Evolutionary conservation across 2,888 invertebrate species (phyloP).

Genomic region (Lithosia quadra): DNA sequence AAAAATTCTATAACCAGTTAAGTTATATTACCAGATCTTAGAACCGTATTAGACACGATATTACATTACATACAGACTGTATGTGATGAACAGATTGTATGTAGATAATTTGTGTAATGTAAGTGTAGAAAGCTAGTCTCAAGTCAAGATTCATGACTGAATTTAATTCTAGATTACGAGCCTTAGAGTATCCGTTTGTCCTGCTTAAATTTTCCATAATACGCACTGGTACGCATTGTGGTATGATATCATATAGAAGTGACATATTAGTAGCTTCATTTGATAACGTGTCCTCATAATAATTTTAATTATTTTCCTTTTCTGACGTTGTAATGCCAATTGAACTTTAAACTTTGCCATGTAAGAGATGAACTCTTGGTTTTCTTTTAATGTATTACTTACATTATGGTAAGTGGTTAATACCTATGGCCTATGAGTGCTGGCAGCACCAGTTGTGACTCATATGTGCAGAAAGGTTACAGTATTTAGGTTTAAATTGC

Average conservation of each 20-base stretch:
- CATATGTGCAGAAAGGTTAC: too few species aligned
- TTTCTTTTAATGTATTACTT: not conserved
- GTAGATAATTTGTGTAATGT: too few species aligned
- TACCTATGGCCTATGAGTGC: not conserved
- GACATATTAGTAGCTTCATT: constrained; percentile 15
- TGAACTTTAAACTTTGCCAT: constrained; percentile 18
- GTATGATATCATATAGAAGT: constrained; percentile 16
- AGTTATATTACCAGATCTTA: too few species aligned
- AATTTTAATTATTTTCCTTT: constrained; percentile 45
- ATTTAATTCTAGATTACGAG: too few species aligned
- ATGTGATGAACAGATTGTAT: too few species aligned
- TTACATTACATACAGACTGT: too few species aligned
- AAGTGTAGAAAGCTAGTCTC: too few species aligned
- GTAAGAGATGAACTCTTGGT: not conserved
- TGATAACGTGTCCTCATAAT: constrained; percentile 44
- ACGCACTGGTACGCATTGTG: not conserved
- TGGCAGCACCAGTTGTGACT: too few species aligned
- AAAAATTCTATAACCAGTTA: not conserved
- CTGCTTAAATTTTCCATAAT: constrained; percentile 6
- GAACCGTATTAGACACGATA: too few species aligned
- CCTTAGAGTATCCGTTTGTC: not conserved
- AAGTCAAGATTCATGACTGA: too few species aligned
- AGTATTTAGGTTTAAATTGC: not conserved
- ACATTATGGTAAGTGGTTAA: not conserved
- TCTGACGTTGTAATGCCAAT: constrained; percentile 18